Evolutionary conservation across 2,113 vertebrate genomes (phyloP).

Genomic region (Leuciscus idus): DNA sequence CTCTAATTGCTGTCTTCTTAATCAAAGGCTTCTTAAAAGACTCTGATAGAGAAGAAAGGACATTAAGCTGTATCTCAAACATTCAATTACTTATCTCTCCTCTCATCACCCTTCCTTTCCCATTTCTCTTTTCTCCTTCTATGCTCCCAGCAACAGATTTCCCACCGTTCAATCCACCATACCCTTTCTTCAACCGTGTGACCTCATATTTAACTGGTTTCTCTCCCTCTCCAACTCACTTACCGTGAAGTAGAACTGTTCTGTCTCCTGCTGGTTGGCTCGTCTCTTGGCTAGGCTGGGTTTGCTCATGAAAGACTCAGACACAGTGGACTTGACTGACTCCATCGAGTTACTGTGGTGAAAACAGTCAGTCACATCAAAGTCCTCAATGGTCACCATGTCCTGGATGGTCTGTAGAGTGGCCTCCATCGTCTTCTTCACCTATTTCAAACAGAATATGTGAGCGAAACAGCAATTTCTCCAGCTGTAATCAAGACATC

Average conservation of each 20-base stretch:
- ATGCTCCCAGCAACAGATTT: background rate
- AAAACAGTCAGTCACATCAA: conserved; percentile 96
- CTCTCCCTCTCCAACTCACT: conserved; percentile 54
- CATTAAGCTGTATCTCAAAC: conserved; percentile 14
- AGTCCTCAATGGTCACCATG: conserved; percentile 97
- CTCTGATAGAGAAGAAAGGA: background rate
- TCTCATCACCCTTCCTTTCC: background rate
- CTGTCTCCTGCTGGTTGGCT: conserved; percentile 98
- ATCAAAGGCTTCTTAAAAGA: background rate
- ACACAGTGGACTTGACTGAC: conserved; percentile 95
- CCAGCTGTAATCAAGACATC: background rate
- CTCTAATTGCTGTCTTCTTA: background rate
- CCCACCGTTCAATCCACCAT: background rate
- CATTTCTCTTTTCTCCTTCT: background rate
- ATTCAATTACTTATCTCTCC: conserved; percentile 21
- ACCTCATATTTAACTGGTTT: background rate
- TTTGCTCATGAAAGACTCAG: conserved; percentile 97
- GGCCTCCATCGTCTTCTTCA: conserved; percentile 99
- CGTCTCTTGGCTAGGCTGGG: conserved; percentile 96
- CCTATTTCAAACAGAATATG: conserved; percentile 72
- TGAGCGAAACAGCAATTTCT: background rate
- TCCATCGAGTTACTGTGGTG: conserved; percentile 99
- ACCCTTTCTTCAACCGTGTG: background rate
- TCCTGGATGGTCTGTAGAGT: conserved; percentile 97
- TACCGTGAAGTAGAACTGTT: conserved; percentile 99